Evolutionary conservation across 2,113 vertebrate genomes (phyloP).

Genomic region (Rhipidura dahli): DNA sequence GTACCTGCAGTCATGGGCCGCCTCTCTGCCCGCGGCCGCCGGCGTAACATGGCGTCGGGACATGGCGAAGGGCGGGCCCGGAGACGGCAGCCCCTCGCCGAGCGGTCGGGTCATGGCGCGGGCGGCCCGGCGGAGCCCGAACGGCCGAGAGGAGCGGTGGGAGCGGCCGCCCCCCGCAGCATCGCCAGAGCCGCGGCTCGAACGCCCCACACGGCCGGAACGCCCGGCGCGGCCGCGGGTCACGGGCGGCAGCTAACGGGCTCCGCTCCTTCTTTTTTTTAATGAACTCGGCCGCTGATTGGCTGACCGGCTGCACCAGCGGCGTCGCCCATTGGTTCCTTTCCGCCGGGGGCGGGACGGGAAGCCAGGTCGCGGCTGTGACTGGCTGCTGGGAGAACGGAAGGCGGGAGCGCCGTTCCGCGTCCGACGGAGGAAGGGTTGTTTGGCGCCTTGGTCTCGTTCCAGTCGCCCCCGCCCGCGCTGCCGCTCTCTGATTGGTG

Average conservation of each 20-base stretch:
- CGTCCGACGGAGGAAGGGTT: neutral
- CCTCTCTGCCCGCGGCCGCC: neutral
- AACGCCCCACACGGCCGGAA: neutral
- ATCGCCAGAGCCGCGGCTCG: neutral
- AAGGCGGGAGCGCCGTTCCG: neutral
- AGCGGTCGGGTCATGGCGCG: conserved; percentile 13
- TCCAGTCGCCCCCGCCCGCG: neutral
- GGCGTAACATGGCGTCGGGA: conserved; percentile 4
- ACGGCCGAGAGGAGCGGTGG: too few relatives aligned
- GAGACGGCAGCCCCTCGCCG: neutral
- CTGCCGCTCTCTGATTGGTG: neutral
- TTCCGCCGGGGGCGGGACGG: neutral
- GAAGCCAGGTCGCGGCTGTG: accelerated
- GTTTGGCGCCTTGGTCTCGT: neutral
- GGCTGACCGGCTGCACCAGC: neutral
- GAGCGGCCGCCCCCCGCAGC: neutral
- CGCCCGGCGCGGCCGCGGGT: neutral
- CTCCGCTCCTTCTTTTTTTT: neutral
- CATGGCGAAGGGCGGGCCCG: neutral
- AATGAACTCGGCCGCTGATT: neutral
- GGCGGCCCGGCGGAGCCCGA: neutral
- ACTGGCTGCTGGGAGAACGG: neutral
- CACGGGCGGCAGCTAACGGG: neutral
- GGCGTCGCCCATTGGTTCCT: neutral
- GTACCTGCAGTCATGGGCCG: conserved; percentile 3